Base-by-base conservation (phyloP, 2,113 vertebrate genomes). In the Gymnarchus niloticus region DNA sequence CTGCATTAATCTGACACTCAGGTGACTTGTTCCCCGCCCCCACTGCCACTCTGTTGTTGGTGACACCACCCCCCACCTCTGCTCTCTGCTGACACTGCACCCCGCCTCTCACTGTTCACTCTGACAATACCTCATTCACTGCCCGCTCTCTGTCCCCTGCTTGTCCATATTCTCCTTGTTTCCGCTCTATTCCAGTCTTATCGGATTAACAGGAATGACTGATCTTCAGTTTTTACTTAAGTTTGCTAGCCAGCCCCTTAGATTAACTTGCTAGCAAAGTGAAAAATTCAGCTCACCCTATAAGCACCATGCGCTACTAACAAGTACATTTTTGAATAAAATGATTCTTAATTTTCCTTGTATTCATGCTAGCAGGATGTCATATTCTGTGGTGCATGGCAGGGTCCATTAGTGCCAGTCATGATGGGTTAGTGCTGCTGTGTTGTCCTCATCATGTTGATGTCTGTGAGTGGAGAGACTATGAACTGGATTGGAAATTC, bases 61-160 rank as follows among this genome's bases (percentile, higher is more conserved):
- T 78, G 76, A 78, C 76, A 78, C 76, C 44, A n/a, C n/a, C 65
- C 44, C 76, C 44, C 76, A 12, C 19, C 21, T 3, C 23, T 48
- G 37, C 76, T 78, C 76, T 78, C 46, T 41, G 10, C 37, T 78
- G 76, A 78, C 76, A 78, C 76, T 37, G n/a, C n/a, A n/a, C n/a
- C n/a, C 76, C 7, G 41, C 37, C 76, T 41, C 44, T 48, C 44
- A 78, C 76, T 78, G 76, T 78, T 48, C 44, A 8, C 76, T 1
- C 44, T 78, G 76, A 78, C 65, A 73, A 73, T 89, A 87, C 90
- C 80, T 81, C 81, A 54, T 59, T 56, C 84, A 41, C 25, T 57
- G 87, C 81, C 87, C 85, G 86, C 84, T 65, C 89, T 91, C 21
- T n/a, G 44, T 69, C 14, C 65, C 65, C 48, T 9, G 51, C 49